Evolutionary conservation across 2,797 vertebrate species (phyloP).

Genomic region (Pipistrellus nathusii): DNA sequence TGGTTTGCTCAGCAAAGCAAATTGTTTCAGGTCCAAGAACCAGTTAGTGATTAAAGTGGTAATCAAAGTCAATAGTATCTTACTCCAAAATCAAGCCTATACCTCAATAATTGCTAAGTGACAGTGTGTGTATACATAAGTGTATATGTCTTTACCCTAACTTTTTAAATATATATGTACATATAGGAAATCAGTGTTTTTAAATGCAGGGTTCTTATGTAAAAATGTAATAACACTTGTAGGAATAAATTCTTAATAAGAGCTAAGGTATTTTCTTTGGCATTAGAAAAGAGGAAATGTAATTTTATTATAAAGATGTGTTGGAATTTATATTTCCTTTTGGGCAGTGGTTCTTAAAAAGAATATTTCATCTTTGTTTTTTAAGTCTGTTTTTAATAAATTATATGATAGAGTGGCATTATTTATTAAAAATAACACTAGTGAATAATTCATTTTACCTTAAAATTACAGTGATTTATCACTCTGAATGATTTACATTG

Average conservation of each 20-base stretch:
- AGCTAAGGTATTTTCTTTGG: background rate
- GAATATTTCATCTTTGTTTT: background rate
- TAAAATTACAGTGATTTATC: background rate
- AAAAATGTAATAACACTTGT: background rate
- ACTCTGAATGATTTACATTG: background rate
- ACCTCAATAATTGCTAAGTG: background rate
- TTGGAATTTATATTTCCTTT: background rate
- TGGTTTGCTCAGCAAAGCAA: background rate
- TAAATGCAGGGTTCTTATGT: background rate
- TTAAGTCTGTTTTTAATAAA: background rate
- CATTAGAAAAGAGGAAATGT: background rate
- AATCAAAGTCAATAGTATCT: background rate
- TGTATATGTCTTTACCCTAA: background rate
- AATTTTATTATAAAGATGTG: background rate
- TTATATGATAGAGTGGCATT: background rate
- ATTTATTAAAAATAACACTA: slow-evolving; percentile 2
- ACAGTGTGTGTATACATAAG: rapidly evolving
- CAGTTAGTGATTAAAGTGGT: background rate
- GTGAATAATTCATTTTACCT: background rate
- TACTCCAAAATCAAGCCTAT: background rate
- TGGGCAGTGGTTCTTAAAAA: background rate
- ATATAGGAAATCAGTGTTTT: background rate
- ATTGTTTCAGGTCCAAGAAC: background rate
- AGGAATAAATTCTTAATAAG: background rate
- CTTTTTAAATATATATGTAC: background rate